Evolutionary conservation across 1,140 invertebrate genomes (phyloP).

Genomic region (Zeugodacus cucurbitae): DNA sequence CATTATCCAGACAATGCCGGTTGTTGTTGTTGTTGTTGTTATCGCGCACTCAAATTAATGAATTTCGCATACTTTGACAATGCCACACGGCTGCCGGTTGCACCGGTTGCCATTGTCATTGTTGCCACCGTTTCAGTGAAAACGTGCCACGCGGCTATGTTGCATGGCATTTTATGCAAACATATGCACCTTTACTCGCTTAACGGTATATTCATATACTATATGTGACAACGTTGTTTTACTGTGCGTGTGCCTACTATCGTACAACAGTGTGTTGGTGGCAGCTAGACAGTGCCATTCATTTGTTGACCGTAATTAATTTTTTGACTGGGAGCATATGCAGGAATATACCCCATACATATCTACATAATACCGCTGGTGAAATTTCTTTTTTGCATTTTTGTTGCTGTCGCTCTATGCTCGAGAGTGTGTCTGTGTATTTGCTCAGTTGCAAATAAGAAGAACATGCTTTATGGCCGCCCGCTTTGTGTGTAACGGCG

Average conservation of each 20-base stretch:
- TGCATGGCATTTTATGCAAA: not conserved
- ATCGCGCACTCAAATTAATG: not conserved
- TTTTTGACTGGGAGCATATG: not conserved
- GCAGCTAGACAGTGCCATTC: not conserved
- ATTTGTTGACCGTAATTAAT: constrained; percentile 18
- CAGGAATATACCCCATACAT: not conserved
- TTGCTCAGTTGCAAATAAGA: not conserved
- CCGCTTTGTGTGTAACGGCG: not conserved
- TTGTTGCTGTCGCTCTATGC: not conserved
- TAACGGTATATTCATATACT: not conserved
- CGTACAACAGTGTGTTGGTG: not conserved
- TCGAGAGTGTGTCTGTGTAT: not conserved
- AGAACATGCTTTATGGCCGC: not conserved
- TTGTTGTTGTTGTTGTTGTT: not conserved
- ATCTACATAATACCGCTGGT: not conserved
- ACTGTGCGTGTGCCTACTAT: not conserved
- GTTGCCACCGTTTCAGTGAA: not conserved
- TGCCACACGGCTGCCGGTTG: not conserved
- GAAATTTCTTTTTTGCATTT: not conserved
- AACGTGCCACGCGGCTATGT: not conserved
- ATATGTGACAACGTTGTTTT: not conserved
- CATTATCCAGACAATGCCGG: not conserved
- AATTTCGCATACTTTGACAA: not conserved
- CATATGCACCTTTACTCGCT: not conserved
- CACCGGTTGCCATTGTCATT: not conserved